Conservation (phyloP, 2,797 vertebrate species). For the Tapirus indicus region DNA sequence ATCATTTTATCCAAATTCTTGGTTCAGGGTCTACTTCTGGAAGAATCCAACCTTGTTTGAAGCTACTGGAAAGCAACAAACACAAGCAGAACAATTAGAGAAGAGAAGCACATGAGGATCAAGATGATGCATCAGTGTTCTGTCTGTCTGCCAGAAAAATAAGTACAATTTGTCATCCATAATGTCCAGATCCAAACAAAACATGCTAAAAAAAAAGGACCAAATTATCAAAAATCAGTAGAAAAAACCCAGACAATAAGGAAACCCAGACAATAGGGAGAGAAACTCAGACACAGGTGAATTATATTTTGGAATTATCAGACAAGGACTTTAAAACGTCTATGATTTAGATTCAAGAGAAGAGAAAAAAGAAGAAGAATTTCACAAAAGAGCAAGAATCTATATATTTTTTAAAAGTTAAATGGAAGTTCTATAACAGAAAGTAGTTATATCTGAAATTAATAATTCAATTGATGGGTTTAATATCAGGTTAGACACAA, state of each 20-base stretch:
- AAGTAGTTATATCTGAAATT: not conserved
- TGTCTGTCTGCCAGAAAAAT: not conserved
- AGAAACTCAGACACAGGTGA: not conserved
- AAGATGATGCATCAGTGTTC: not conserved
- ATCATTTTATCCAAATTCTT: not conserved
- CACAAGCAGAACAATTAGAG: not conserved
- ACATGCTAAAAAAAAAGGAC: not conserved
- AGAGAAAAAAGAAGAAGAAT: not conserved
- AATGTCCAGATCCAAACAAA: not conserved
- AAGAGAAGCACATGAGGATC: not conserved
- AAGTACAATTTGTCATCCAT: not conserved
- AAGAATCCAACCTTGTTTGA: not conserved
- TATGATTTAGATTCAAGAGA: not conserved
- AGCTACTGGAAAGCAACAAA: not conserved
- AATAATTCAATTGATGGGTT: not conserved
- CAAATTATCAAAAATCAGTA: not conserved
- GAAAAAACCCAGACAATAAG: not conserved
- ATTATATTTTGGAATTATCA: not conserved
- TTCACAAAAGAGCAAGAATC: not conserved
- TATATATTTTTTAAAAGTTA: not conserved
- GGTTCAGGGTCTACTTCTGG: not conserved
- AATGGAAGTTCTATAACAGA: not conserved
- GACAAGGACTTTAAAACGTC: not conserved
- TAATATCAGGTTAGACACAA: not conserved
- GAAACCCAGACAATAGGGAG: not conserved